Evolutionary conservation across 1,140 invertebrate species (phyloP), one percentile per base, ranked within the genome.

Genomic region (Cephus cinctus): DNA sequence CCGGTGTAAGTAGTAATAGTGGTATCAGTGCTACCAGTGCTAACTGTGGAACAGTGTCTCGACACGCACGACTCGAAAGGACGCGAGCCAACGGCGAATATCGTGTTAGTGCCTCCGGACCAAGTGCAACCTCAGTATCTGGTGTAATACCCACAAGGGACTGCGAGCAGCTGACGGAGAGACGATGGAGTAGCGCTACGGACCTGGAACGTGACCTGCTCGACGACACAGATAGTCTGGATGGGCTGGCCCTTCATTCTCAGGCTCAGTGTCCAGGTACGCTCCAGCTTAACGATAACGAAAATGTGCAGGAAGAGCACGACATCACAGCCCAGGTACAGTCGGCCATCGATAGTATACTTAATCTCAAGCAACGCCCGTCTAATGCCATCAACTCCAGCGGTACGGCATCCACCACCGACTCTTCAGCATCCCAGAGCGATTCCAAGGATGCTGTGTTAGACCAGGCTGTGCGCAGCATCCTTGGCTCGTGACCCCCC

Each of bases 291-390:
- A 63, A 43, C 20, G 60, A 52, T 27, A 54, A 64, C 46, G 67
- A 59, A 5, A 66, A 66, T 15, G 65, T 64, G 22, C 65, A 71
- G 38, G 77, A 79, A 19, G 74, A 79, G 36, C 83, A 83, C 50
- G 80, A 85, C 50, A 86, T 89, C 32, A 86, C 84, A 46, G 84
- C 86, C 6, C 87, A 89, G 63, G 86, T 89, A 27, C 86, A 88
- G 65, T 86, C 83, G 52, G 87, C 87, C 38, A 89, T 89, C 44
- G 86, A 89, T 59, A 87, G 85, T 59, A 89, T 89, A 57, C 73
- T 88, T 19, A 88, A 87, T 69, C 69, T 88, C 48, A 86, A 87
- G 59, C 77, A 80, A 47, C 57, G 66, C 32, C 76, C 76, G 19
- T 52, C 71, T 22, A 70, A 61, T 5, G 45, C 60, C 21, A 51